Base-by-base conservation (phyloP, 2,797 vertebrate species). In the Parambassis ranga region DNA sequence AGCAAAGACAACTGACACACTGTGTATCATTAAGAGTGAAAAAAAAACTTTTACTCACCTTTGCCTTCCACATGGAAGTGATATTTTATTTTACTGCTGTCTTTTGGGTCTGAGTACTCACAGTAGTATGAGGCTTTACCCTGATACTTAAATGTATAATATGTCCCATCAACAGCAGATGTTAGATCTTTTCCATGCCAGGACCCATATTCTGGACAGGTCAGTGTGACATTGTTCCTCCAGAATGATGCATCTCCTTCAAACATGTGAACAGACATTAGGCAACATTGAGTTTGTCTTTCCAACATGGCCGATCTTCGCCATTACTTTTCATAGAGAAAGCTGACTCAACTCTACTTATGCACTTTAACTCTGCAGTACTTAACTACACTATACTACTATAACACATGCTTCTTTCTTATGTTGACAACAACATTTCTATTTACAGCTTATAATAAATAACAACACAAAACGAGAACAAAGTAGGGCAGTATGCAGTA, bases 51-150 rank as follows among this genome's bases (percentile, higher is more conserved):
- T 20, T 7, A 79, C 88, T 79, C 26, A 92, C 92, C 83, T 0
- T 77, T 87, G 65, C 83, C 82, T 43, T 72, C 63, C 28, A 90
- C 64, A 11, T 78, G 90, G 77, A 91, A 88, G 6, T 49, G 7
- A 35, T 90, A 71, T 33, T 0, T 37, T 1, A 1, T 0, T 2
- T 3, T 9, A 9, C 3, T 7, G 1, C 26, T 3, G 11, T 0
- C 0, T 0, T 0, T 0, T 0, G 5, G n/a, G 1, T 0, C 3
- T 0, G 0, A 2, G 1, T 62, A 39, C 1, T 0, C 0, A 61
- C 89, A 89, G 32, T 0, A 0, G 47, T 76, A 68, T 15, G 1
- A 1, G 2, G 0, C 6, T 6, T 3, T n/a, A 0, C 10, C 10
- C 0, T 2, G 0, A 22, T 82, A 83, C 0, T 0, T 0, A 0